These are phyloP conservation scores for Coreius guichenoti DNA, from an alignment of 2,797 vertebrate genomes.

Conservation along the genomic window DNA sequence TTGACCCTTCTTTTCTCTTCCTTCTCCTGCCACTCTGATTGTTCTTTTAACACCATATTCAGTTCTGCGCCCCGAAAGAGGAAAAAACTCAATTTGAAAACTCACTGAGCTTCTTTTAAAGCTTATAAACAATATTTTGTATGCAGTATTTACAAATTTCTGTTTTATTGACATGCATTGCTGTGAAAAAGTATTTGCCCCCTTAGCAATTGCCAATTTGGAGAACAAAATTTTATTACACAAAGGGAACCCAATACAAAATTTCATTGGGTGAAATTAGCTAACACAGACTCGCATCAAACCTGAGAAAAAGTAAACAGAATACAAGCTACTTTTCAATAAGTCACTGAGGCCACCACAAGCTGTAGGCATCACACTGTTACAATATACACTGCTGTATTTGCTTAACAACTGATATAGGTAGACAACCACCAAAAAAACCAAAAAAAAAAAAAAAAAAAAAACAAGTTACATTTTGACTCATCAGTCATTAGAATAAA, in stretches of 20 bases:
- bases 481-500: neutral
- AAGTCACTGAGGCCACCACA: neutral
- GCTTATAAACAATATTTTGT: neutral
- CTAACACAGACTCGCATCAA: neutral
- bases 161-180: neutral
- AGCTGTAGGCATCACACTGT: neutral
- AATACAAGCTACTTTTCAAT: neutral
- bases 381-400: neutral
- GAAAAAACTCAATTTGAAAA: neutral
- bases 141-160: neutral
- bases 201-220: neutral
- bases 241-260: neutral
- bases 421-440: neutral
- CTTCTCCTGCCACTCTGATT: slow-evolving; percentile 15
- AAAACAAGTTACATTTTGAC: neutral
- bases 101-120: neutral
- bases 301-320: slow-evolving; percentile 6
- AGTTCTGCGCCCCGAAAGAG: neutral
- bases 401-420: neutral
- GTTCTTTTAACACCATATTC: slow-evolving; percentile 5
- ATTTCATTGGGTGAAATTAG: neutral
- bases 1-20: slow-evolving; percentile 57
- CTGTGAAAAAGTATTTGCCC: neutral
- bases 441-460: too few species aligned
- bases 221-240: neutral